These are phyloP conservation scores for Xestia xanthographa DNA, from an alignment of 2,888 invertebrate genomes.

Conservation along the genomic window DNA sequence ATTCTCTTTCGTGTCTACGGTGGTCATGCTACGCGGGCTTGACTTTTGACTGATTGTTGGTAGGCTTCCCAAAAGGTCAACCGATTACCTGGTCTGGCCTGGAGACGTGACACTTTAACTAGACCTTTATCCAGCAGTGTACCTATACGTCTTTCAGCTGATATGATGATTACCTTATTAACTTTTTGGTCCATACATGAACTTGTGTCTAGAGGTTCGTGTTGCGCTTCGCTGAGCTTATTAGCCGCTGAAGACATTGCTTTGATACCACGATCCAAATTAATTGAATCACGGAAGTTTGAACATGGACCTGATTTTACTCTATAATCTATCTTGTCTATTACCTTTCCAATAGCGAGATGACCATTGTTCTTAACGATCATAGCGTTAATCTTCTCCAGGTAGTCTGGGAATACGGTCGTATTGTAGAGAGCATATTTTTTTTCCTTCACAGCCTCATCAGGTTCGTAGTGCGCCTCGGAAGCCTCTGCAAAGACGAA, in stretches of 20 bases:
- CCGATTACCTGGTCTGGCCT: too few species aligned
- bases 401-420: conserved; percentile 65
- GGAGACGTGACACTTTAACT: not conserved
- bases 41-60: too few species aligned
- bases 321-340: not conserved
- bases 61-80: too few species aligned
- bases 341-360: conserved; percentile 70
- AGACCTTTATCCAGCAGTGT: not conserved
- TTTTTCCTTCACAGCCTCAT: conserved; percentile 61
- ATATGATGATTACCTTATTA: not conserved
- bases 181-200: not conserved
- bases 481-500: conserved; percentile 59
- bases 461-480: conserved; percentile 57
- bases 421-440: conserved; percentile 63
- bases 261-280: not conserved
- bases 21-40: too few species aligned
- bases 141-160: not conserved
- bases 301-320: not conserved
- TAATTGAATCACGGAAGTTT: not conserved
- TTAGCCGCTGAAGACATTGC: not conserved
- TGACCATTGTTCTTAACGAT: conserved; percentile 71
- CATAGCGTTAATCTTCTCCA: conserved; percentile 68
- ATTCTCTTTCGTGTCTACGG: too few species aligned
- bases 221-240: not conserved
- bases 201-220: not conserved